Percentiles rank a stretch among this genome's conserved stretches.
phyloP scores from a whole-genome alignment of 2,113 vertebrate genomes.

The Heterotilapia buettikoferi region DNA sequence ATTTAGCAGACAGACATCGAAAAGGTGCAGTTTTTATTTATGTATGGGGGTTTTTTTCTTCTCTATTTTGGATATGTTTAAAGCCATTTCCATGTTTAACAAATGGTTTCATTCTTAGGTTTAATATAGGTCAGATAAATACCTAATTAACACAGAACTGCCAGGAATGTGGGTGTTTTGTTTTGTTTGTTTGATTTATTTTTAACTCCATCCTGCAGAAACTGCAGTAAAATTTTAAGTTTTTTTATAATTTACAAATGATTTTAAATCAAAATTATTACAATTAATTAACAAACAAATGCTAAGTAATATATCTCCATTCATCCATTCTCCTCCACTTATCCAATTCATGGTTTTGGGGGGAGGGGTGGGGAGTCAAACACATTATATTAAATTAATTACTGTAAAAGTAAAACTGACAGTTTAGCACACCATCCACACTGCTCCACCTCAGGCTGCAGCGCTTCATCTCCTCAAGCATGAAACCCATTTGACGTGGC shows the following conservation, averaged over 20 bases:
- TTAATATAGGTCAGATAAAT: background rate
- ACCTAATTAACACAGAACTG: background rate
- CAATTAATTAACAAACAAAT: background rate
- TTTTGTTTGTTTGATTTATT: background rate
- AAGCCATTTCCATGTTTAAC: background rate
- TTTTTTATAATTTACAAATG: background rate
- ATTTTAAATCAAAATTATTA: background rate
- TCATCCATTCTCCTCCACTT: background rate
- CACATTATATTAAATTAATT: background rate
- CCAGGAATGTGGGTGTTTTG: background rate
- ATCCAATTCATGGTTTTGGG: background rate
- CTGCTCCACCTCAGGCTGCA: background rate
- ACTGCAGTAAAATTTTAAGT: background rate
- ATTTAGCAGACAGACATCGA: constrained; percentile 86
- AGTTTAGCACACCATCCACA: background rate
- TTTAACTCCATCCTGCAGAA: background rate
- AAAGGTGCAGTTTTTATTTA: constrained; percentile 74
- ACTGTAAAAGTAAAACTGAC: background rate
- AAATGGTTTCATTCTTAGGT: background rate
- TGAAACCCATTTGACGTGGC: background rate
- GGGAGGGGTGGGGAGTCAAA: background rate
- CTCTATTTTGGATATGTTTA: background rate
- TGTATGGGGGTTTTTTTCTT: fast-evolving
- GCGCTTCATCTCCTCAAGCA: background rate
- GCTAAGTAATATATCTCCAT: background rate